Evolutionary conservation across 2,888 invertebrate species (phyloP).

Genomic region (Euzetes globulus): DNA sequence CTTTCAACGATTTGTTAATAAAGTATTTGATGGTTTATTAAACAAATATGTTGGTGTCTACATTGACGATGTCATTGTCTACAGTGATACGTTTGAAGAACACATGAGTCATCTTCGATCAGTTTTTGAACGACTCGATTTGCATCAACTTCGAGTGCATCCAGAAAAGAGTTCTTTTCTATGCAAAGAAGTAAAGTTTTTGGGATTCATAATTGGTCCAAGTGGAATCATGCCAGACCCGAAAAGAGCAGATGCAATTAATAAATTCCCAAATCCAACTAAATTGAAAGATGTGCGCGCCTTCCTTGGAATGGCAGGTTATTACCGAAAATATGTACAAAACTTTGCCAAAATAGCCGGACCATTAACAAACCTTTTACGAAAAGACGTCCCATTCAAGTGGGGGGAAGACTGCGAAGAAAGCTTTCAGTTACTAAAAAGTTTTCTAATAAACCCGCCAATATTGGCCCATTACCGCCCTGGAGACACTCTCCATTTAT

Average conservation of each 20-base stretch:
- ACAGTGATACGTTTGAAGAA: background rate
- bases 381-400: background rate
- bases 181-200: slow-evolving; percentile 3
- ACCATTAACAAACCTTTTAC: background rate
- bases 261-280: slow-evolving; percentile 20
- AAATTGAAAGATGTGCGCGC: background rate
- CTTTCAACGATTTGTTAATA: slow-evolving; percentile 43
- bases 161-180: slow-evolving; percentile 28
- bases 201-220: slow-evolving; percentile 16
- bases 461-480: slow-evolving; percentile 33
- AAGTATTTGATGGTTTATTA: slow-evolving; percentile 34
- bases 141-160: background rate
- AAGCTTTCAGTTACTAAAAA: slow-evolving; percentile 35
- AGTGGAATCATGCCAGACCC: background rate
- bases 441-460: slow-evolving; percentile 35
- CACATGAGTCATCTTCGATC: background rate
- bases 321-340: slow-evolving; percentile 30
- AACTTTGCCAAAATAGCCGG: slow-evolving; percentile 26
- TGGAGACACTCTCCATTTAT: background rate
- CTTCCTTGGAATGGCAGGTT: slow-evolving; percentile 29
- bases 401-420: background rate
- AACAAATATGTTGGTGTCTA: slow-evolving; percentile 33
- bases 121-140: slow-evolving; percentile 24
- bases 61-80: slow-evolving; percentile 33
- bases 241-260: background rate